These are phyloP conservation scores for Drosophila tropicalis DNA, from an alignment of 1,140 invertebrate genomes.

Conservation along the genomic window DNA sequence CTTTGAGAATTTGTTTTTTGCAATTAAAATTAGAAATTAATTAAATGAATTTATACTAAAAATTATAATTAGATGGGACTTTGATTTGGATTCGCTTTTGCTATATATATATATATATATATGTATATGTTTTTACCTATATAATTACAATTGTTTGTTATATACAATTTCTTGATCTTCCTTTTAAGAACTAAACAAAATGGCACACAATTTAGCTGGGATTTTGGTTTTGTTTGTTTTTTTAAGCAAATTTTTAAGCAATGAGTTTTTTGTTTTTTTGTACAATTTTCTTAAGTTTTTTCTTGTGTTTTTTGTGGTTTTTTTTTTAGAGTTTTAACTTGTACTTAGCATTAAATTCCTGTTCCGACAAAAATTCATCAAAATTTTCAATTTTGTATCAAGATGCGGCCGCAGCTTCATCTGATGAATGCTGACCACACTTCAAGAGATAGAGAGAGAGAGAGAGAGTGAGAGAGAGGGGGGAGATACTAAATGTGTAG, in stretches of 20 bases:
- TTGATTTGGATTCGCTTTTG: conserved; percentile 9
- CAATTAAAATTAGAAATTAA: conserved; percentile 43
- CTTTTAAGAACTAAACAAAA: conserved; percentile 3
- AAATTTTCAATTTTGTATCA: conserved; percentile 46
- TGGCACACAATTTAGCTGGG: conserved; percentile 13
- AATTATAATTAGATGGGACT: conserved; percentile 8
- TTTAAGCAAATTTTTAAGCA: neutral
- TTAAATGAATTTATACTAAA: conserved; percentile 10
- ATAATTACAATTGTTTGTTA: conserved; percentile 28
- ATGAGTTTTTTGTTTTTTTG: conserved; percentile 10
- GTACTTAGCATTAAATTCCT: conserved; percentile 79
- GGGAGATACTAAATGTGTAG: neutral
- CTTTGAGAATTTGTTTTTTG: conserved; percentile 67
- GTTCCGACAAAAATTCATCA: conserved; percentile 49
- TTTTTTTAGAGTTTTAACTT: conserved; percentile 44
- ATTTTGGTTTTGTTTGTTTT: conserved; percentile 12
- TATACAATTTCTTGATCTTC: neutral
- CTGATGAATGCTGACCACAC: conserved; percentile 53
- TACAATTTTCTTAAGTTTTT: conserved; percentile 13
- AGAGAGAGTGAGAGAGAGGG: neutral
- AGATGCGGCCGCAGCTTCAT: conserved; percentile 48
- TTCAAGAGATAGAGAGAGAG: neutral
- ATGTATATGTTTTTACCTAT: conserved; percentile 7
- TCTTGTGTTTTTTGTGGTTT: conserved; percentile 43
- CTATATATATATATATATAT: neutral